Conservation (phyloP, 2,113 vertebrate genomes). For the Motacilla alba region DNA sequence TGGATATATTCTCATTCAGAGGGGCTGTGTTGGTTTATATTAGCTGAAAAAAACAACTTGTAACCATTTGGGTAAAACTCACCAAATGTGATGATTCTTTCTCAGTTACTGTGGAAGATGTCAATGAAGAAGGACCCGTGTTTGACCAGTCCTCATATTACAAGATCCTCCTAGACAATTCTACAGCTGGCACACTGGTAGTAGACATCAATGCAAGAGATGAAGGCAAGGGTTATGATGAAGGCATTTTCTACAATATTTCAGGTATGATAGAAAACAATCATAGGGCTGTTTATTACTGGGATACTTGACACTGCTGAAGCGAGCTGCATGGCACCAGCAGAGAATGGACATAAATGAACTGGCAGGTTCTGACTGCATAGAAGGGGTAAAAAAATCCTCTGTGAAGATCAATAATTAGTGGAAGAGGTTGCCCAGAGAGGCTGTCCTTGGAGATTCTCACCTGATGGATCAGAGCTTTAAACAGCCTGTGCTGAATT, state of each 20-base stretch:
- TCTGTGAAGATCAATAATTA: not conserved
- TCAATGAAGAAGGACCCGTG: constrained; percentile 53
- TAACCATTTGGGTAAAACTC: not conserved
- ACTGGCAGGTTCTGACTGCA: not conserved
- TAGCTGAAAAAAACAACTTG: not conserved
- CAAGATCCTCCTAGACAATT: constrained; percentile 34
- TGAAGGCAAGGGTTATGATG: constrained; percentile 35
- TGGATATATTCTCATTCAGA: not conserved
- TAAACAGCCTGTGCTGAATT: not conserved
- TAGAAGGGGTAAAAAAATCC: not conserved
- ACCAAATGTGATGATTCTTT: not conserved
- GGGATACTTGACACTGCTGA: not conserved
- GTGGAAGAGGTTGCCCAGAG: not conserved
- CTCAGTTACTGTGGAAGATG: constrained; percentile 57
- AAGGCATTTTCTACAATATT: constrained; percentile 58
- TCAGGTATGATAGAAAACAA: constrained; percentile 21
- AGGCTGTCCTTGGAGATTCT: not conserved
- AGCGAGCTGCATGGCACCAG: not conserved
- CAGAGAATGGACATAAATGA: not conserved
- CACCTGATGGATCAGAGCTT: not conserved
- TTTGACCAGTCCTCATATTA: constrained; percentile 50
- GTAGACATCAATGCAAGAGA: constrained; percentile 60
- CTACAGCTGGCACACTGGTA: constrained; percentile 20
- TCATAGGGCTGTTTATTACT: not conserved
- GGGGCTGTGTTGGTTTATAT: not conserved